Conservation (phyloP, 1,140 invertebrate species). For the Alviniconcha marisindica region DNA sequence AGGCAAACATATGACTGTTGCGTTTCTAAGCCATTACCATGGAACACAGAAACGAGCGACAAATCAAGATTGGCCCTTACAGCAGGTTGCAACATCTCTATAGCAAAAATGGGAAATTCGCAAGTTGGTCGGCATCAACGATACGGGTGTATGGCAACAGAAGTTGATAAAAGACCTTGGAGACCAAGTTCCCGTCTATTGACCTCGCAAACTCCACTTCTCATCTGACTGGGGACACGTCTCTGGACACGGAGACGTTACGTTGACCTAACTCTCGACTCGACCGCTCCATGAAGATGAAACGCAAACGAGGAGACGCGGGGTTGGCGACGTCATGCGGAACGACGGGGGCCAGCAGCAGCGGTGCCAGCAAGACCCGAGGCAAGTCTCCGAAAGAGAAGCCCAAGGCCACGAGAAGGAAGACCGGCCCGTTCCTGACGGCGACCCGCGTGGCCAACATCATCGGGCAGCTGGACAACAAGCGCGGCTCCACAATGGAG, state of each 20-base stretch:
- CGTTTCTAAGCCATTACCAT: not conserved
- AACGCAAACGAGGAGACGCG: not conserved
- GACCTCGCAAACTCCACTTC: not conserved
- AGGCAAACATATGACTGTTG: not conserved
- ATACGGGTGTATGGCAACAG: not conserved
- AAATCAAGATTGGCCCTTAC: conserved; percentile 1
- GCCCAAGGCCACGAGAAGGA: not conserved
- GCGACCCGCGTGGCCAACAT: not conserved
- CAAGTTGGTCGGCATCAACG: not conserved
- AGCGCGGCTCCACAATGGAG: conserved; percentile 14
- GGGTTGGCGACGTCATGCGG: not conserved
- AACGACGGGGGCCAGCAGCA: not conserved
- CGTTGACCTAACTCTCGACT: not conserved
- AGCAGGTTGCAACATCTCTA: not conserved
- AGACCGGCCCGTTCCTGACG: not conserved
- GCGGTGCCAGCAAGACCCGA: not conserved
- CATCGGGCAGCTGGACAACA: conserved; percentile 22
- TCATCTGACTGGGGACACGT: not conserved
- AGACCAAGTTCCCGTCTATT: not conserved
- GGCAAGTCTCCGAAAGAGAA: not conserved
- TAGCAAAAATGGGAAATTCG: not conserved
- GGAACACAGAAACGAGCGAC: not conserved
- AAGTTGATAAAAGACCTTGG: conserved; percentile 7
- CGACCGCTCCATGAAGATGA: not conserved
- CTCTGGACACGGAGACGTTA: not conserved